Evolutionary conservation across 2,797 vertebrate species (phyloP), one percentile per base, ranked within the genome.

Genomic region (Merluccius polli): DNA sequence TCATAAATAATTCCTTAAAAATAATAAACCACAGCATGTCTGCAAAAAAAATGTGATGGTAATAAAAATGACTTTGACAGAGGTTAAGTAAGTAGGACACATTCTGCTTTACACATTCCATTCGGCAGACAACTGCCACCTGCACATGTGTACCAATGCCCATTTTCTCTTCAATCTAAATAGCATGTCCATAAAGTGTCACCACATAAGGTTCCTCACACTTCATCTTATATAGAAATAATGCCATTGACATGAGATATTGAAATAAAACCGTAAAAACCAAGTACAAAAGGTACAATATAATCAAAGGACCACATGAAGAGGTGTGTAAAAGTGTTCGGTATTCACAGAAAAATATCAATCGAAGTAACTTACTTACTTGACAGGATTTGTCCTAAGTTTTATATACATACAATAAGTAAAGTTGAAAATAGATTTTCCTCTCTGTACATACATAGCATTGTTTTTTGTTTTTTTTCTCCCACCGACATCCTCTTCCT

Each of bases 341-440:
- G 94, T 95, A 94, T 96, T 95, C 95, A 95, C 92, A 94, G 90
- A 96, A 95, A 96, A 95, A 95, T 95, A 95, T 92, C 87, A 95
- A 95, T 94, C 93, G 94, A 96, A 96, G 95, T 91, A 92, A 93
- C 94, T 94, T 93, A 95, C 93, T 89, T 95, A 95, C 93, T 89
- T 95, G 93, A 93, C 95, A 96, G 94, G 95, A 95, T 95, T 91
- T 79, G 96, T 97, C 95, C 96, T 94, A 95, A 93, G 95, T 30
- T 98, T 96, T 98, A 98, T 98, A 95, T 98, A 98, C 97, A 99
- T 97, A 97, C 96, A 95, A 98, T 98, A 98, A 96, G 96, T 99
- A 96, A 97, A 97, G 98, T 97, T 96, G 96, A 99, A 99, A 99
- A 99, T 99, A 99, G 96, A 99, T 97, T 98, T 96, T 98, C 95